Evolutionary conservation across 2,797 vertebrate genomes (phyloP).

Genomic region (Xenentodon cancila): DNA sequence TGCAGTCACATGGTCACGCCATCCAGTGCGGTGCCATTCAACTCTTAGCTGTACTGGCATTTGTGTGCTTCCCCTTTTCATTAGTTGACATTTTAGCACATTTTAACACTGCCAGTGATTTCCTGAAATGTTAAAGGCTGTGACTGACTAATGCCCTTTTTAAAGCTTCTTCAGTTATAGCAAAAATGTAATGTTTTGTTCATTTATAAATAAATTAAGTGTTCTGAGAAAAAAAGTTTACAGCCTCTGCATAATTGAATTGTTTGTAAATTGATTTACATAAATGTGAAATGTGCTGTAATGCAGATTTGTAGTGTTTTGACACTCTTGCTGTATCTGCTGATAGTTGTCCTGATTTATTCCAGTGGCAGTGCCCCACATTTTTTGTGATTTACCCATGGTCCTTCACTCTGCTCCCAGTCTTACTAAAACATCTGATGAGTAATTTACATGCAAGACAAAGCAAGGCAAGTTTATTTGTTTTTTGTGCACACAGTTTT

Average conservation of each 20-base stretch:
- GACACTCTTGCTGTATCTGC: background rate
- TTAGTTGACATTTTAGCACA: conserved; percentile 67
- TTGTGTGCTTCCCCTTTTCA: conserved; percentile 62
- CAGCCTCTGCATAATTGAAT: conserved; percentile 37
- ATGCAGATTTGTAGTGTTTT: conserved; percentile 6
- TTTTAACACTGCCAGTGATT: conserved; percentile 58
- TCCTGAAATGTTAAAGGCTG: conserved; percentile 58
- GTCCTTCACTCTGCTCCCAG: background rate
- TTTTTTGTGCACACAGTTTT: background rate
- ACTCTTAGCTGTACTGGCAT: conserved; percentile 32
- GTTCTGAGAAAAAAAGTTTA: conserved; percentile 3
- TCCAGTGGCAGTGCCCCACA: background rate
- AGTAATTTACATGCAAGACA: too few species aligned
- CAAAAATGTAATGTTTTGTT: background rate
- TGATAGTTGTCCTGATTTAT: conserved; percentile 11
- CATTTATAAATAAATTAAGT: too few species aligned
- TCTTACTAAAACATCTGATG: too few species aligned
- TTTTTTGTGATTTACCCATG: background rate
- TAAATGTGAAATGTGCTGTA: conserved; percentile 34
- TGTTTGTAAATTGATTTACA: conserved; percentile 43
- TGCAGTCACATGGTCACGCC: conserved; percentile 63
- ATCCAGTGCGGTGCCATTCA: conserved; percentile 56
- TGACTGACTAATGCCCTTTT: conserved; percentile 58
- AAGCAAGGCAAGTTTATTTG: too few species aligned
- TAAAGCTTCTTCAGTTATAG: conserved; percentile 34